Evolutionary conservation across 2,113 vertebrate species (phyloP).

Genomic region (Gallinago paraguaiae): DNA sequence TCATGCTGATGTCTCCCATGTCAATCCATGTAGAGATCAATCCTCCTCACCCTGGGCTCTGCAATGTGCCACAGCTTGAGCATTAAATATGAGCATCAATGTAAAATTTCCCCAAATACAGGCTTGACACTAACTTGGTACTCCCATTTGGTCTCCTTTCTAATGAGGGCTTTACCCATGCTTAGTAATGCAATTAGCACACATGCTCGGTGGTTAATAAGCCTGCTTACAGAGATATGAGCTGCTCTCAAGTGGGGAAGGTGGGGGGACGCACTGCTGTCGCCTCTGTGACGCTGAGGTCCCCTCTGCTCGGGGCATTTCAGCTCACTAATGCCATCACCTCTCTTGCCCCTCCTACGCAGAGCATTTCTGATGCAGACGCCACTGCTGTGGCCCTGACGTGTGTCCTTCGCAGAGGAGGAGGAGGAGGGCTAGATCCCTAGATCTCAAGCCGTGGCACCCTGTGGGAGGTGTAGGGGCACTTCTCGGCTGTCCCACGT

Average conservation of each 20-base stretch:
- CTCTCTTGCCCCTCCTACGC: neutral
- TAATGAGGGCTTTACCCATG: neutral
- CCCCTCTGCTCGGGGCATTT: neutral
- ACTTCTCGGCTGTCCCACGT: neutral
- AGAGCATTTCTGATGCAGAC: neutral
- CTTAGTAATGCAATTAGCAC: neutral
- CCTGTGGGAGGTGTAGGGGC: accelerated
- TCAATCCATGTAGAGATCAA: accelerated
- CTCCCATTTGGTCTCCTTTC: neutral
- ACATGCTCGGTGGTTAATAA: neutral
- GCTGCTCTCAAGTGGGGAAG: neutral
- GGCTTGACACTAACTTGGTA: neutral
- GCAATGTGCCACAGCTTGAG: neutral
- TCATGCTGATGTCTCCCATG: neutral
- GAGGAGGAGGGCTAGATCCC: neutral
- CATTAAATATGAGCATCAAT: neutral
- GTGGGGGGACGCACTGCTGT: accelerated
- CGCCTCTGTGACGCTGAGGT: neutral
- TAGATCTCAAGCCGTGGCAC: accelerated
- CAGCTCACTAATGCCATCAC: neutral
- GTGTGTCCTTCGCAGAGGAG: neutral
- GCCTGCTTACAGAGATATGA: neutral
- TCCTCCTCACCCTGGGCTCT: neutral
- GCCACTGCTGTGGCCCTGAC: neutral
- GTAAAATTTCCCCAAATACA: neutral